Base-by-base conservation (phyloP, 23 tunicate species). In the Styela plicata region DNA sequence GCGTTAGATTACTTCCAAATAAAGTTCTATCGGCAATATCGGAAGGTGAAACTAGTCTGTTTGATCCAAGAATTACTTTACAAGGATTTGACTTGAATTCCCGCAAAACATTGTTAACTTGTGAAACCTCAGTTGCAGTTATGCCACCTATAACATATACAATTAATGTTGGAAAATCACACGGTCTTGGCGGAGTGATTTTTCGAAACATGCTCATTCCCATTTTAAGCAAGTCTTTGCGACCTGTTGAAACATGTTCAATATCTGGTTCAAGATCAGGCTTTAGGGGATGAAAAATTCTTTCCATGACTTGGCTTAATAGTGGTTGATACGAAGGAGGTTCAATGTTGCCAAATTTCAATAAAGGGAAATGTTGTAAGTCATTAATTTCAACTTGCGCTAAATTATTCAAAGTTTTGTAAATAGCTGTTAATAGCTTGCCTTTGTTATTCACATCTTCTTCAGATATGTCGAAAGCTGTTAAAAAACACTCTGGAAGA, bases 161-260 rank as follows among this genome's bases (percentile, higher is more conserved):
- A 22, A 80, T 66, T 63, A 86, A 35, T 27, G 57, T 63, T 21
- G 74, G 37, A 28, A 63, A 83, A 71, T 86, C 90, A 36, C 31
- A 69, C 3, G 90, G 90, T 70, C 90, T 62, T 30, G 90, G 90
- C 18, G 84, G 85, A 24, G 63, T 66, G 27, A 80, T 80, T 53
- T 86, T 86, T 62, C 83, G 77, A 3, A 86, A 86, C 90, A 86
- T 86, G 62, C 90, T 86, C 33, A 86, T 71, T 63, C 90, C 90
- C 19, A 74, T 66, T 36, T 86, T 86, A 20, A 86, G 36, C 17
- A 86, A 63, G 80, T 86, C 90, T 78, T 62, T 79, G 30, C 77
- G 62, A 30, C 90, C 90, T 13, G 90, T 80, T 10, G 85, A 67
- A 30, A 86, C 53, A 61, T 86, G 80, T 31, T 80, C 80, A 33